Evolutionary conservation across 2,797 vertebrate species (phyloP).

Genomic region (Gastrophryne carolinensis): DNA sequence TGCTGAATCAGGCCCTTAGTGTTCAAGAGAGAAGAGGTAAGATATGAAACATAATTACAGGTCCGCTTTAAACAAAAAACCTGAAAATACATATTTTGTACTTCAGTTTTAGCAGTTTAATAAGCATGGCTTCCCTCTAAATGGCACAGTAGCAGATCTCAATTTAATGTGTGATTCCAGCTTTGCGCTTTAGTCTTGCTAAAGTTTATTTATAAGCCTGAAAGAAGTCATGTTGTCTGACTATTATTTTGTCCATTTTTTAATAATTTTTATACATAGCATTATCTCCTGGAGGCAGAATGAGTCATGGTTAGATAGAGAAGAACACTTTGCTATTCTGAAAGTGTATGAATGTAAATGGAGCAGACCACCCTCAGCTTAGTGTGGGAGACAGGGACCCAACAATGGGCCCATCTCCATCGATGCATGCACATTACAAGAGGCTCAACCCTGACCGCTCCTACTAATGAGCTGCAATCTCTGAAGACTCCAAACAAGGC

Average conservation of each 20-base stretch:
- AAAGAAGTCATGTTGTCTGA: neutral
- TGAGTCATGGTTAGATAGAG: conserved; percentile 22
- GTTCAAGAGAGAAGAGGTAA: too few species aligned
- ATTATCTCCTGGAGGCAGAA: neutral
- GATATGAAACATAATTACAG: too few species aligned
- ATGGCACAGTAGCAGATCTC: neutral
- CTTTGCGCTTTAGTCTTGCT: conserved; percentile 12
- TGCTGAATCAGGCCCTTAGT: too few species aligned
- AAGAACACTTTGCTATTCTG: neutral
- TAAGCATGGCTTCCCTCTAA: neutral
- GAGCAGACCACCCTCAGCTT: conserved; percentile 29
- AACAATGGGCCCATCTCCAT: conserved; percentile 29
- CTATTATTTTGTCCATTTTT: conserved; percentile 21
- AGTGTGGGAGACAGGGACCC: neutral
- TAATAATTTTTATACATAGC: conserved; percentile 20
- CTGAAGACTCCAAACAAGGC: conserved; percentile 15
- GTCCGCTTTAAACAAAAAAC: too few species aligned
- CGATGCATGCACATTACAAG: conserved; percentile 28
- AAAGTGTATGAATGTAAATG: conserved; percentile 16
- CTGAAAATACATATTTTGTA: too few species aligned
- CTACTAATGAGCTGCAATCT: conserved; percentile 37
- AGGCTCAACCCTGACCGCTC: conserved; percentile 30
- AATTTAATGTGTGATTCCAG: neutral
- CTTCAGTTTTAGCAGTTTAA: too few species aligned
- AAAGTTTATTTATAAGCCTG: neutral